These are phyloP conservation scores for Microcebus griseorufus DNA, from an alignment of 2,113 vertebrate species.

Conservation along the genomic window DNA sequence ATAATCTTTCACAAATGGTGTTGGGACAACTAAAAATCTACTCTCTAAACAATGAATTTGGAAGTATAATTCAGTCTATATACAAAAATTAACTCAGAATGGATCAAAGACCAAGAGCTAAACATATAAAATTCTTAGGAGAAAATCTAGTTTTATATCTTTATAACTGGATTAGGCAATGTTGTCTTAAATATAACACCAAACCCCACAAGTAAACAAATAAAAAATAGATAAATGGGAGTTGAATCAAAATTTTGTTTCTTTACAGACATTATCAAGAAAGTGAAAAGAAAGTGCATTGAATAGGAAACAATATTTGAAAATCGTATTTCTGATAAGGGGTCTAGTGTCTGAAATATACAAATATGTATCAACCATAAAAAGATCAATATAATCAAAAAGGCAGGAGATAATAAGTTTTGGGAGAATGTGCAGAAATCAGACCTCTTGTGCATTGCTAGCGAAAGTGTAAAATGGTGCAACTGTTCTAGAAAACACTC, in stretches of 20 bases:
- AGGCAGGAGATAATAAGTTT: not conserved
- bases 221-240: not conserved
- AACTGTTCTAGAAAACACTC: not conserved
- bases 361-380: not conserved
- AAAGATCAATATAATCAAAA: not conserved
- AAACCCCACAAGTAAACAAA: not conserved
- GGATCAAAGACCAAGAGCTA: not conserved
- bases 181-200: not conserved
- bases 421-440: not conserved
- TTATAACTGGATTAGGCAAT: not conserved
- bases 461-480: not conserved
- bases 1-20: not conserved
- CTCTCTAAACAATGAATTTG: not conserved
- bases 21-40: not conserved
- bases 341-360: not conserved
- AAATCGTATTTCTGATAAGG: not conserved
- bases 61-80: not conserved
- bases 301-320: not conserved
- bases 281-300: not conserved
- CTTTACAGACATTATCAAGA: not conserved
- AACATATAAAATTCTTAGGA: not conserved
- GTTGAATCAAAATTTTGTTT: not conserved
- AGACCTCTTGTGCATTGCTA: fast-evolving
- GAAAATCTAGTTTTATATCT: not conserved
- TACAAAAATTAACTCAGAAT: not conserved